phyloP scores from a whole-genome alignment of 1,140 invertebrate genomes.

The Dolichoris vasculosae region DNA sequence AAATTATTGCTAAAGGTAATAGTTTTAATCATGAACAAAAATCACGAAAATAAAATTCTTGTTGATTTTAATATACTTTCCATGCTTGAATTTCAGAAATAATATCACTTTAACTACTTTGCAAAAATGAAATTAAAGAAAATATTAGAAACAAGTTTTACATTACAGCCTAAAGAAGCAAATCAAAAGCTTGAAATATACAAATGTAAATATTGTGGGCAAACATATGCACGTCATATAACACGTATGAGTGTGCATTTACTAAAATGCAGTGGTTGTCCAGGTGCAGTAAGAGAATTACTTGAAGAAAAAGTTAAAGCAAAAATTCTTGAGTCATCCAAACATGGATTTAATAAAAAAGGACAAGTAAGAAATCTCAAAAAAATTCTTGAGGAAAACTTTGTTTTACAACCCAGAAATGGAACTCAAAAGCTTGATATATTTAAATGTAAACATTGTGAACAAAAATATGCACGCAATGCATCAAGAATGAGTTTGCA shows the following conservation, averaged over 20 bases:
- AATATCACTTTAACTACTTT: background rate
- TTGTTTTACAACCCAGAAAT: constrained; percentile 41
- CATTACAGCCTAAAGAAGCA: constrained; percentile 42
- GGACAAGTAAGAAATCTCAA: constrained; percentile 51
- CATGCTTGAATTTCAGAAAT: background rate
- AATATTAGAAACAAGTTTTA: constrained; percentile 49
- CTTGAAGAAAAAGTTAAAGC: constrained; percentile 50
- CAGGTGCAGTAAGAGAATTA: constrained; percentile 46
- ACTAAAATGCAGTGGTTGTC: constrained; percentile 48
- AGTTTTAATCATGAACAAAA: background rate
- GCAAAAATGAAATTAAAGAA: constrained; percentile 52
- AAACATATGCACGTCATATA: constrained; percentile 49
- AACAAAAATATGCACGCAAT: constrained; percentile 52
- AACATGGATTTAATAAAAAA: constrained; percentile 50
- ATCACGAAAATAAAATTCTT: background rate
- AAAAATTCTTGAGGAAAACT: constrained; percentile 51
- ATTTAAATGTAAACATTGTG: constrained; percentile 53
- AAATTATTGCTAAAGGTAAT: constrained; percentile 19
- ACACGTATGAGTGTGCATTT: constrained; percentile 53
- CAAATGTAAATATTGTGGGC: constrained; percentile 52
- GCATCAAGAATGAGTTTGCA: constrained; percentile 51
- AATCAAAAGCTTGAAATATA: constrained; percentile 53
- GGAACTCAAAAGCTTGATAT: constrained; percentile 50
- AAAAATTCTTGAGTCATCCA: constrained; percentile 46
- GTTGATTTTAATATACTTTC: constrained; percentile 15